Percentiles rank a stretch among this genome's conserved stretches.
phyloP scores from a whole-genome alignment of 1,140 invertebrate genomes.

The Andrena cerasifolii region DNA sequence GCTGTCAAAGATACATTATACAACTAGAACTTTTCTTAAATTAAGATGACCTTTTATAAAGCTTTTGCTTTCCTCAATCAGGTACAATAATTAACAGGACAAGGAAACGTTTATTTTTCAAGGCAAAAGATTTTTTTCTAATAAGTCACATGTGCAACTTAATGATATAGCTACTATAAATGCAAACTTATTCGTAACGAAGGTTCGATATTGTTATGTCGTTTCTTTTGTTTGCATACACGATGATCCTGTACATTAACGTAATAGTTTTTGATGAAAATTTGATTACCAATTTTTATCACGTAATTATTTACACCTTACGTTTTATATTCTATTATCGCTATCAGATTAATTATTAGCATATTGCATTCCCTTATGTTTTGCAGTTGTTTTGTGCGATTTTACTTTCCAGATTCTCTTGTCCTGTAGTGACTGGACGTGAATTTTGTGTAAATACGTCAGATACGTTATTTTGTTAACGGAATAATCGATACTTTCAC shows the following conservation, averaged over 20 bases:
- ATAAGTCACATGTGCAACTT: too few relatives aligned
- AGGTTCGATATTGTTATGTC: not conserved
- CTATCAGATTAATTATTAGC: too few relatives aligned
- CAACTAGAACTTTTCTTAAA: conserved; percentile 4
- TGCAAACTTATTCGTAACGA: not conserved
- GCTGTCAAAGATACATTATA: conserved; percentile 16
- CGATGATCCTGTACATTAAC: not conserved
- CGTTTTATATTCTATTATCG: not conserved
- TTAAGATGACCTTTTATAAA: conserved; percentile 27
- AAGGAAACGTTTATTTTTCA: not conserved
- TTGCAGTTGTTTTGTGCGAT: too few relatives aligned
- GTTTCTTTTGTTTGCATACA: not conserved
- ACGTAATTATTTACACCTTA: not conserved
- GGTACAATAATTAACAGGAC: not conserved
- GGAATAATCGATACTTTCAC: not conserved
- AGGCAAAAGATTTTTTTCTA: too few relatives aligned
- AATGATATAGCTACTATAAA: not conserved
- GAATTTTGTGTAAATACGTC: conserved; percentile 24
- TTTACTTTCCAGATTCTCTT: not conserved
- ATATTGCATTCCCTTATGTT: not conserved
- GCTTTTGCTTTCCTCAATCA: conserved; percentile 18
- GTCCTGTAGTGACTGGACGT: not conserved
- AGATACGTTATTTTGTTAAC: not conserved
- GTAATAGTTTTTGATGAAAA: not conserved
- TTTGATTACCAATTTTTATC: not conserved